Evolutionary conservation across 2,113 vertebrate species (phyloP), one percentile per base, ranked within the genome.

Genomic region (Apus apus): DNA sequence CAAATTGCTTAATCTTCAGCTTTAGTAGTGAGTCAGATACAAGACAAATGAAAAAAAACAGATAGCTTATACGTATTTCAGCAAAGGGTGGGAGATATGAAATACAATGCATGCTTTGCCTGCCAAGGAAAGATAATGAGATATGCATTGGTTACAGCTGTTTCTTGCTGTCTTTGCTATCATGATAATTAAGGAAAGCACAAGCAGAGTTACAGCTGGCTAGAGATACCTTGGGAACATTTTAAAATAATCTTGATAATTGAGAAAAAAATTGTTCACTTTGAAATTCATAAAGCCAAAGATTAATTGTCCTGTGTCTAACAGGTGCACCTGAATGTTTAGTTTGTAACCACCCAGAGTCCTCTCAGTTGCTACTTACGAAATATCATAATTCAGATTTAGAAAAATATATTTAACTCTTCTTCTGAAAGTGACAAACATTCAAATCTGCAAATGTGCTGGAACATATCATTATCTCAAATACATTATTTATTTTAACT

Each of bases 111-210:
- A 74, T 0, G 3, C 5, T 61, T 86, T 73, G 87, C 64, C 84
- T 96, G 94, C 94, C 93, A 97, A 96, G 68, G 67, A 93, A 94
- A 95, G 96, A 94, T 94, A 96, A 95, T 91, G 89, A 96, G 85
- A 91, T 87, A 72, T 66, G 88, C 76, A 96, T 94, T 93, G 88
- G 92, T 90, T 93, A 96, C 95, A 97, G 95, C 93, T 96, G 93
- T 95, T 96, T 68, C 83, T 94, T 79, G 84, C 96, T 90, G 92
- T 40, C 94, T 85, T 82, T 89, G 83, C 90, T 92, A 68, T 85
- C 89, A 91, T 80, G 77, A 91, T 96, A 93, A 95, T 96, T 87
- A 93, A 95, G 87, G 85, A 94, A 94, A 94, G 92, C 74, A 92
- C 8, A 9, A 93, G 54, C 83, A 82, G 77, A 81, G 50, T 38